These are phyloP conservation scores for Antigone vipio DNA, from an alignment of 2,113 vertebrate species.

Conservation along the genomic window DNA sequence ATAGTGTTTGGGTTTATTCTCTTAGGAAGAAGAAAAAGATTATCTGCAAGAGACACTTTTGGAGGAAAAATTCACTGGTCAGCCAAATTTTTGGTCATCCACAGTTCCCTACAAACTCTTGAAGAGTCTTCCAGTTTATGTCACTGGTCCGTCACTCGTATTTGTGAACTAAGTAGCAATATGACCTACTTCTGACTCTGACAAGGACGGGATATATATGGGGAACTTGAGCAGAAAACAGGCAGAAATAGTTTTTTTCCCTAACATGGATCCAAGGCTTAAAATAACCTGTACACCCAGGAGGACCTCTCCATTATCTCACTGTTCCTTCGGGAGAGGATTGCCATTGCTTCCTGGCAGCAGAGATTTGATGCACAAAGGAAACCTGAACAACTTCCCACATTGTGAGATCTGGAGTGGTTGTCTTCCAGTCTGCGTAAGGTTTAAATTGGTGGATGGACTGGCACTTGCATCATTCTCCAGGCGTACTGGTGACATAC, in stretches of 20 bases:
- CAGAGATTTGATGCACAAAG: background rate
- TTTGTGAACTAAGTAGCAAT: background rate
- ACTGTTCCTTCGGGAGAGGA: background rate
- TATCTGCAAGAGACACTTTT: background rate
- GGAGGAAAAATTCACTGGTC: background rate
- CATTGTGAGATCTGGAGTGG: background rate
- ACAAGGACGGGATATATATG: background rate
- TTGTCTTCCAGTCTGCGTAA: background rate
- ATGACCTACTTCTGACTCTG: background rate
- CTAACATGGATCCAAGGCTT: background rate
- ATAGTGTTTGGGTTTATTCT: background rate
- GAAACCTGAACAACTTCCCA: background rate
- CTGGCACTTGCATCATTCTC: fast-evolving
- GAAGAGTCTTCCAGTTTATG: background rate
- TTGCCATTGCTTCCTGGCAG: background rate
- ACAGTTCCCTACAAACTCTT: background rate
- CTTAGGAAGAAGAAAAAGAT: background rate
- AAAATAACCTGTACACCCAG: background rate
- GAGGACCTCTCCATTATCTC: background rate
- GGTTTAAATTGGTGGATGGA: background rate
- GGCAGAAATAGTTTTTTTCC: background rate
- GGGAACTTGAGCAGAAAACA: background rate
- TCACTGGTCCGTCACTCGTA: background rate
- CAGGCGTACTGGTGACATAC: background rate
- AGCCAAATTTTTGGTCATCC: background rate